These are phyloP conservation scores for Drosophila pachea DNA, from an alignment of 1,140 invertebrate species.

Conservation along the genomic window DNA sequence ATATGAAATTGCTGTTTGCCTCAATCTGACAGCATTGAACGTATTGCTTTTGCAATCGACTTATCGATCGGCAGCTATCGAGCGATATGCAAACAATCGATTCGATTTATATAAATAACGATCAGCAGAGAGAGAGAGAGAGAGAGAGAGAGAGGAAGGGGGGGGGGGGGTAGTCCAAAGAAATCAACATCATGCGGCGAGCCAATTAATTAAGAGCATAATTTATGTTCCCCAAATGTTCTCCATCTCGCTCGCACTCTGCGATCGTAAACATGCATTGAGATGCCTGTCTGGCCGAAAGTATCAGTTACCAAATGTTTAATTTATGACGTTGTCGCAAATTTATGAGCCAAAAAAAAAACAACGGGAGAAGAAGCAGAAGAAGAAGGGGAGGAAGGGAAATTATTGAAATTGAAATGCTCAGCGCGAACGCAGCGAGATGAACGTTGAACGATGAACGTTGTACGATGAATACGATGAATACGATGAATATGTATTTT, in stretches of 20 bases:
- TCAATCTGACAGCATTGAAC: no score
- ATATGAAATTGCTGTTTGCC: no score
- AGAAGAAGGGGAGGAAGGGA: no score
- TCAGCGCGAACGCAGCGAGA: slow-evolving; percentile 41
- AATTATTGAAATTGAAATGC: slow-evolving; percentile 67
- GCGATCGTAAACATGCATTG: slow-evolving; percentile 34
- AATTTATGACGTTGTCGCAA: slow-evolving; percentile 74
- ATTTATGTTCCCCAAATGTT: slow-evolving; percentile 69
- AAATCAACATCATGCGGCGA: slow-evolving; percentile 49
- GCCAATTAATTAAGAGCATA: slow-evolving; percentile 76
- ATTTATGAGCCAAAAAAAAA: slow-evolving; percentile 61
- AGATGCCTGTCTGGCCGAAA: slow-evolving; percentile 23
- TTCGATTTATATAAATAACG: no score
- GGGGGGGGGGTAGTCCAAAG: no score
- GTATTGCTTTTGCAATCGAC: no score
- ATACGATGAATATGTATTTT: slow-evolving; percentile 71
- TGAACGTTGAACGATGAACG: no score
- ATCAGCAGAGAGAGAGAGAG: slow-evolving; percentile 8
- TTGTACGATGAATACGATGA: no score
- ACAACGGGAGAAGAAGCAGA: no score
- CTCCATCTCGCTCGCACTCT: slow-evolving; percentile 1
- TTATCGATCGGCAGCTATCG: no score
- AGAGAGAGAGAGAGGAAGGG: neutral
- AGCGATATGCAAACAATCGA: no score
- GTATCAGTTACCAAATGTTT: slow-evolving; percentile 75